Percentiles rank a stretch among this genome's conserved stretches.
phyloP scores from a whole-genome alignment of 1,140 invertebrate genomes.

The Leptoteleia sp. region DNA sequence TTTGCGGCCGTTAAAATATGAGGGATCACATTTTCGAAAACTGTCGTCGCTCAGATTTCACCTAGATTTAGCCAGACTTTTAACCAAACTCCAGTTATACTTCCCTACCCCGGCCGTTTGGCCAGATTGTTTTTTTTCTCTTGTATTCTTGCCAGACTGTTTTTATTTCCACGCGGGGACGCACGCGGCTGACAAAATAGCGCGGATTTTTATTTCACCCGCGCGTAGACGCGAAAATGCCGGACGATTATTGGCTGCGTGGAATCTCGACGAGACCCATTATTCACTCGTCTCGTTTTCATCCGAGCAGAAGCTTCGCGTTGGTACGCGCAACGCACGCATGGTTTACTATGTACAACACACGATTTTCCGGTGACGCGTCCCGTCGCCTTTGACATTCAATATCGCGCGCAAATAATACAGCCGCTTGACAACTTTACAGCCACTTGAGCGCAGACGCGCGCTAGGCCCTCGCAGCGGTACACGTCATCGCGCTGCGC shows the following conservation, averaged over 20 bases:
- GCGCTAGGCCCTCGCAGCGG: background rate
- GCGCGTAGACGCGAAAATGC: slow-evolving; percentile 55
- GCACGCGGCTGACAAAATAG: too few relatives aligned
- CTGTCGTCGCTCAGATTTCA: too few relatives aligned
- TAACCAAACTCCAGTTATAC: too few relatives aligned
- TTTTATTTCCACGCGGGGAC: slow-evolving; percentile 70
- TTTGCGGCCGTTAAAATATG: too few relatives aligned
- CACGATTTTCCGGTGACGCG: slow-evolving; percentile 52
- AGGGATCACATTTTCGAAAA: too few relatives aligned
- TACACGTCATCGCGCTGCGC: slow-evolving; percentile 11
- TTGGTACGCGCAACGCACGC: slow-evolving; percentile 36
- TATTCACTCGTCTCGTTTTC: slow-evolving; percentile 60
- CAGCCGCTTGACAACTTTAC: slow-evolving; percentile 41
- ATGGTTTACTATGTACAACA: slow-evolving; percentile 54
- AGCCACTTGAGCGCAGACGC: slow-evolving; percentile 36
- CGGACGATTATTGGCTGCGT: slow-evolving; percentile 65
- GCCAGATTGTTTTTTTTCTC: too few relatives aligned
- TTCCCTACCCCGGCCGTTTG: too few relatives aligned
- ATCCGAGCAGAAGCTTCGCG: slow-evolving; percentile 51
- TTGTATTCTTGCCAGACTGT: too few relatives aligned
- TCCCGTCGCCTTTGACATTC: slow-evolving; percentile 52
- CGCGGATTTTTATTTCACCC: too few relatives aligned
- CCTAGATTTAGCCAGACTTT: too few relatives aligned
- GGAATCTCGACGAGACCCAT: slow-evolving; percentile 69
- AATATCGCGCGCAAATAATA: slow-evolving; percentile 51